Percentiles rank a stretch among this genome's conserved stretches.
These are phyloP conservation scores for Solenopsis invicta DNA, from an alignment of 1,140 invertebrate genomes.

Conservation along the genomic window DNA sequence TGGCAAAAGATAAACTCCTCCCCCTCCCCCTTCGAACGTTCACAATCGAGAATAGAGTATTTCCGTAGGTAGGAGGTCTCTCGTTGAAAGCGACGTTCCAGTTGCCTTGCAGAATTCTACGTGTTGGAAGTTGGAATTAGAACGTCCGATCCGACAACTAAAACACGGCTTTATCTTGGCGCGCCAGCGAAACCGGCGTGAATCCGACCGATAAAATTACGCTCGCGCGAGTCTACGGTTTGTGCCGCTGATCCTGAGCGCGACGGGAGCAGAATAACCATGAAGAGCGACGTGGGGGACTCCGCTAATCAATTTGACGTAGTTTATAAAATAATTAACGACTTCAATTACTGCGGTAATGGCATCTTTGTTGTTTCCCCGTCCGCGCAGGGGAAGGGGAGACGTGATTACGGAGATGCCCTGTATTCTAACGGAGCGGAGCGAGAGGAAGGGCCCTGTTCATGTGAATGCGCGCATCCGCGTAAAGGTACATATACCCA, in stretches of 20 bases:
- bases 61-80: too few relatives aligned
- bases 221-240: conserved; percentile 2
- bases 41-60: neutral
- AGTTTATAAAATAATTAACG: conserved; percentile 70
- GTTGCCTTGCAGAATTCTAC: neutral
- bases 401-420: conserved; percentile 14
- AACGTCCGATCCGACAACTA: conserved; percentile 9
- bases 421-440: neutral
- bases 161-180: conserved; percentile 11
- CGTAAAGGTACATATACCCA: conserved; percentile 5
- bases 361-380: conserved; percentile 45
- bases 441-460: conserved; percentile 5
- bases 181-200: neutral
- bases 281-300: neutral
- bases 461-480: neutral
- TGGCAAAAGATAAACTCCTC: neutral
- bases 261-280: neutral
- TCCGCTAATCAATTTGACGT: conserved; percentile 52
- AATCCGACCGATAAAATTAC: neutral
- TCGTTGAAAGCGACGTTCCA: neutral
- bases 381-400: neutral
- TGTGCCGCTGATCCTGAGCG: neutral
- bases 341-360: conserved; percentile 67
- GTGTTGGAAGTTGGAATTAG: conserved; percentile 18
- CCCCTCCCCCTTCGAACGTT: neutral